Base-by-base conservation (phyloP, 1,140 invertebrate species). In the Tetraneura akinire region DNA sequence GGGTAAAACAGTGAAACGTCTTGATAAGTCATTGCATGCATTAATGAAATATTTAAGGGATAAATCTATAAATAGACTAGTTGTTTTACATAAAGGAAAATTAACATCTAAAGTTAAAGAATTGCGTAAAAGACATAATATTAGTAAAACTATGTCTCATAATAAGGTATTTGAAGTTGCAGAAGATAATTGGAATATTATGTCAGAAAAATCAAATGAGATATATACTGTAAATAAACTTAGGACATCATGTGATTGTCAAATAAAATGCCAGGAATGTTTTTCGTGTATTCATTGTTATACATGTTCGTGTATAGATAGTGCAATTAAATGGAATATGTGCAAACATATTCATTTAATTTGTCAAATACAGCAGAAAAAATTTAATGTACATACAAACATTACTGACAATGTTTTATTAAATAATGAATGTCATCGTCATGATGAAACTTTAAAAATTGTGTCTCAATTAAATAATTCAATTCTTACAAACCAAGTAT, bases 1-100 rank as follows among this genome's bases (percentile, higher is more conserved):
- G 60, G 81, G 80, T 14, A 83, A 83, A 51, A 71, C 80, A 70
- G 62, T 81, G 47, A 81, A 82, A 71, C 16, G 76, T n/a, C 70
- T 82, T 18, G 82, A 82, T 62, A 82, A 82, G 80, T 55, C 45
- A 11, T 57, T 82, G 14, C 70, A 64, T 74, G 42, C 26, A 26
- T 13, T 82, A 18, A 37, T 81, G 45, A 49, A 62, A 70, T 83
- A 73, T 74, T 32, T 83, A 16, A 37, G 81, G 45, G 73, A 82
- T 57, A 82, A 82, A 82, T 57, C 18, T 26, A n/a, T 83, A 42
- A 53, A 83, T 13, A 74, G 80, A 55, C 8, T 82, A 23, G 82
- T 80, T 47, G 80, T 80, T 29, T 60, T 57, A 64, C 45, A 51
- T 47, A 80, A 64, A 71, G 78, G 42, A 80, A 81, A 57, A 49